Conservation (phyloP, 2,797 vertebrate genomes). For the Geotrypetes seraphini region DNA sequence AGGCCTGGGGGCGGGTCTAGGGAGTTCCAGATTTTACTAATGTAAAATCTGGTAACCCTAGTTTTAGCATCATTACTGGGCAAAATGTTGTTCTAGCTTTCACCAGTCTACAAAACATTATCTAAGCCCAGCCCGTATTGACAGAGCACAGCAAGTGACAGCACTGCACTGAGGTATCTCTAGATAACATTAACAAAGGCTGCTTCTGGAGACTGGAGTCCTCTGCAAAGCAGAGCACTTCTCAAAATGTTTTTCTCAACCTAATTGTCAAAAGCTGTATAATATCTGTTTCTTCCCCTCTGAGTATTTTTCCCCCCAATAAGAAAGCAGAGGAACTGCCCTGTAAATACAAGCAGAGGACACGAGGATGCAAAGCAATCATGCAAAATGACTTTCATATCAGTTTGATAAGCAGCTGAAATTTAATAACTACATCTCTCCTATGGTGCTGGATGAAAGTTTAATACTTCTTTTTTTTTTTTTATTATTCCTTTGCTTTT, state of each 20-base stretch:
- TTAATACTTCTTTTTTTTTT: slow-evolving; percentile 48
- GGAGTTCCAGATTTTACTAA: no score
- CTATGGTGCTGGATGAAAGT: slow-evolving; percentile 62
- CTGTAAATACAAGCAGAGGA: slow-evolving; percentile 65
- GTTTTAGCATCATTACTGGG: no score
- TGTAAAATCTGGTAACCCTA: no score
- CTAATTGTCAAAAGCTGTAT: slow-evolving; percentile 70
- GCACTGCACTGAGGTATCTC: slow-evolving; percentile 39
- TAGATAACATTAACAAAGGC: slow-evolving; percentile 38
- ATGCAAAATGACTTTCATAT: slow-evolving; percentile 72
- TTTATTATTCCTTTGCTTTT: no score
- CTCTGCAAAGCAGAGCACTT: slow-evolving; percentile 58
- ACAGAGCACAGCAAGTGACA: no score
- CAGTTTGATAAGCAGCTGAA: slow-evolving; percentile 72
- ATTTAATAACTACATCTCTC: slow-evolving; percentile 72
- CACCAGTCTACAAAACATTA: no score
- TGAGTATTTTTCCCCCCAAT: slow-evolving; percentile 74
- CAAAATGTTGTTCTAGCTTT: no score
- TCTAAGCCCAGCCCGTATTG: no score
- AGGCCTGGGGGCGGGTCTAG: no score
- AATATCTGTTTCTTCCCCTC: slow-evolving; percentile 69
- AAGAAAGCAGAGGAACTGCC: slow-evolving; percentile 61
- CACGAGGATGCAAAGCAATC: slow-evolving; percentile 63
- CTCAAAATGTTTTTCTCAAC: slow-evolving; percentile 51
- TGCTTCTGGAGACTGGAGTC: slow-evolving; percentile 53